phyloP scores from a whole-genome alignment of 1,140 invertebrate species.

The Chrysopa pallens region DNA sequence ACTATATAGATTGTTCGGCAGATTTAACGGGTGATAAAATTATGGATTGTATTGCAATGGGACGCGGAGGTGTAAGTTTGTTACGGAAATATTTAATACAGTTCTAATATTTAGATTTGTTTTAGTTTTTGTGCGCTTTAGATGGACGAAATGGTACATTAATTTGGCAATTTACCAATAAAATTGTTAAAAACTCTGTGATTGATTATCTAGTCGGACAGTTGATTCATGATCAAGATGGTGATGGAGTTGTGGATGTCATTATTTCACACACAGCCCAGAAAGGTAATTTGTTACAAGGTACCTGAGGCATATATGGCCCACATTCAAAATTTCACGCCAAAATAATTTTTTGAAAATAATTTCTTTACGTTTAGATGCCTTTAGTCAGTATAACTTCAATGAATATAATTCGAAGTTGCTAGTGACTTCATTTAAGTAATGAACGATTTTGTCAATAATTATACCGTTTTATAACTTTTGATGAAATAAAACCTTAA shows the following conservation, averaged over 20 bases:
- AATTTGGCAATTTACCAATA: conserved; percentile 44
- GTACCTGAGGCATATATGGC: no score
- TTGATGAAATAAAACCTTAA: no score
- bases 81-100: conserved; percentile 9
- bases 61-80: conserved; percentile 44
- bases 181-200: conserved; percentile 17
- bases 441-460: no score
- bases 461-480: no score
- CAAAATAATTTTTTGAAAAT: no score
- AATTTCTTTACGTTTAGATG: no score
- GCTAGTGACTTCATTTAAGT: no score
- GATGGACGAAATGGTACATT: conserved; percentile 43
- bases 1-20: conserved; percentile 50
- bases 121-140: conserved; percentile 44
- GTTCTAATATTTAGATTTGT: conserved; percentile 6
- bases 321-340: no score
- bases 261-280: conserved; percentile 46
- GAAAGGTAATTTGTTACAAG: conserved; percentile 11
- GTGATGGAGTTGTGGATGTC: conserved; percentile 51
- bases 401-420: no score
- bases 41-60: conserved; percentile 55
- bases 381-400: no score
- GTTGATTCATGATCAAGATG: conserved; percentile 50
- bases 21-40: conserved; percentile 54
- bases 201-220: conserved; percentile 47